These are phyloP conservation scores for Aleiodes testaceus DNA, from an alignment of 2,888 invertebrate genomes.

Conservation along the genomic window DNA sequence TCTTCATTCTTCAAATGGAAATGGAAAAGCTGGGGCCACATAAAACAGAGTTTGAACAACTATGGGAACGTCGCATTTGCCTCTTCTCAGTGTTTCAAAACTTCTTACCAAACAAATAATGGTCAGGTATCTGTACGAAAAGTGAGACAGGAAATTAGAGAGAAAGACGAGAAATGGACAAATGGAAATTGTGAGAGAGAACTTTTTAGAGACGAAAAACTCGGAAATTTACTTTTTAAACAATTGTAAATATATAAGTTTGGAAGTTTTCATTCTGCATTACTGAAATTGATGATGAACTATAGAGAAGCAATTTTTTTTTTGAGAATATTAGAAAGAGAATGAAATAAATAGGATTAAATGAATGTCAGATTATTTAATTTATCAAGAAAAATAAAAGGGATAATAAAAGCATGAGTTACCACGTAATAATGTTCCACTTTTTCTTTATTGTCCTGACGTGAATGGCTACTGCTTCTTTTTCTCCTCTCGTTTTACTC, in stretches of 20 bases:
- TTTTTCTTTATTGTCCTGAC: background rate
- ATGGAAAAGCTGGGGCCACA: background rate
- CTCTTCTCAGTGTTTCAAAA: slow-evolving; percentile 27
- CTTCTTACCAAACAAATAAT: slow-evolving; percentile 40
- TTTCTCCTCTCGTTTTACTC: slow-evolving; percentile 7
- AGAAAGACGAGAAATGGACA: background rate
- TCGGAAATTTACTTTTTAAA: background rate
- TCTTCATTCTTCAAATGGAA: slow-evolving; percentile 1
- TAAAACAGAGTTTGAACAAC: slow-evolving; percentile 35
- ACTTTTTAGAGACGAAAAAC: background rate
- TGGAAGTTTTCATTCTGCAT: background rate
- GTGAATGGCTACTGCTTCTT: background rate
- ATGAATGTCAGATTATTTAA: too few relatives aligned
- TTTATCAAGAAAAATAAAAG: background rate
- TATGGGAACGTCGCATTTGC: slow-evolving; percentile 36
- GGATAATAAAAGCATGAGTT: background rate
- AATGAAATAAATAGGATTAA: too few relatives aligned
- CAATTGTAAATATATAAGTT: background rate
- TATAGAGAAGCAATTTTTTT: too few relatives aligned
- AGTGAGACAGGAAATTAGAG: slow-evolving; percentile 19
- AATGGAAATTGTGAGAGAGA: slow-evolving; percentile 6
- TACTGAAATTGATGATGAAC: background rate
- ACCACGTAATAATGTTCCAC: background rate
- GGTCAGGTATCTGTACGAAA: slow-evolving; percentile 25
- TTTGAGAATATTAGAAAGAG: too few relatives aligned